A percentile compares a stretch with the other conserved stretches of the same genome.
Evolutionary conservation across 2,888 invertebrate genomes (phyloP).

Genomic region (Synergus umbraculus): DNA sequence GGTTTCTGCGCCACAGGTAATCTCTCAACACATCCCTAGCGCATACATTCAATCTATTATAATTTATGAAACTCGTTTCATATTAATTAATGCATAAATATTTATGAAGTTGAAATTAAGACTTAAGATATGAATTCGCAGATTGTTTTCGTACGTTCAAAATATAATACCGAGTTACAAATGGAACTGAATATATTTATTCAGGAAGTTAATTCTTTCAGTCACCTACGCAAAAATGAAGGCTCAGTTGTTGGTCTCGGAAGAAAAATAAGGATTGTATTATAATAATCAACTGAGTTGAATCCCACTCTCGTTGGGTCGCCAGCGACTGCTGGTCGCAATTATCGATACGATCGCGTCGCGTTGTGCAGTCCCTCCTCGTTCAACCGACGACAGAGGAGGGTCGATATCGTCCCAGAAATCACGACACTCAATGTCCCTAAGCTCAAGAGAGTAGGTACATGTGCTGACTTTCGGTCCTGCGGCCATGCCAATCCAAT

Average conservation of each 20-base stretch:
- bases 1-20: neutral
- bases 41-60: neutral
- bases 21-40: neutral
- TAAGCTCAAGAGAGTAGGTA: constrained; percentile 38
- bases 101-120: neutral
- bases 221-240: neutral
- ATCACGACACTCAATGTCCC: constrained; percentile 50
- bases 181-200: neutral
- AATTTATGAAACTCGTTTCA: neutral
- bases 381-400: constrained; percentile 46
- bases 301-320: constrained; percentile 33
- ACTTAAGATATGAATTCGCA: neutral
- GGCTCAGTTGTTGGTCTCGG: neutral
- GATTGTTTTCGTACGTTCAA: neutral
- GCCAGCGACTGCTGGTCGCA: constrained; percentile 51
- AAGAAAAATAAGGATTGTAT: constrained; percentile 38
- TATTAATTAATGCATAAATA: neutral
- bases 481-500: neutral
- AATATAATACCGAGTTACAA: neutral
- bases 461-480: constrained; percentile 29
- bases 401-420: constrained; percentile 51
- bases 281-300: constrained; percentile 45
- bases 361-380: constrained; percentile 44
- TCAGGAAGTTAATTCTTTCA: neutral
- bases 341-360: constrained; percentile 57